Conservation (phyloP, 2,113 vertebrate species). For the Eira barbara region DNA sequence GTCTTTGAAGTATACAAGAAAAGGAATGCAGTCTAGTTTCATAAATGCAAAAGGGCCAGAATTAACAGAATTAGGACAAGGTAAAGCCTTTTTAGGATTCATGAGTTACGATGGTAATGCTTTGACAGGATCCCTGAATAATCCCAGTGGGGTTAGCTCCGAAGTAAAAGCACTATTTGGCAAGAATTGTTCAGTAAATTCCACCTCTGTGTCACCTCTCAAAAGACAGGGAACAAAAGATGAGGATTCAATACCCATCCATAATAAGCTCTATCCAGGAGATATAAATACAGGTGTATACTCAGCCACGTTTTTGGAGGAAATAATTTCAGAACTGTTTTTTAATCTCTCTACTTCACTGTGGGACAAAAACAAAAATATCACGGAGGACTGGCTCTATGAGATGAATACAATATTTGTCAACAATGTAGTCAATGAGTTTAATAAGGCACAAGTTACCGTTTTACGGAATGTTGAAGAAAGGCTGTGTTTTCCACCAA, state of each 20-base stretch:
- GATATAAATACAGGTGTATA: slow-evolving; percentile 22
- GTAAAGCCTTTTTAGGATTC: background rate
- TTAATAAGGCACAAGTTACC: slow-evolving; percentile 46
- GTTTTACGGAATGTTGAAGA: slow-evolving; percentile 67
- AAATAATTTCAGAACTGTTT: slow-evolving; percentile 70
- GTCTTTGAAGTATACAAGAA: background rate
- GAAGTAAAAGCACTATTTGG: slow-evolving; percentile 6
- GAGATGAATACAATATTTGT: slow-evolving; percentile 59
- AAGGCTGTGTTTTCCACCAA: slow-evolving; percentile 61
- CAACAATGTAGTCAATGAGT: slow-evolving; percentile 52
- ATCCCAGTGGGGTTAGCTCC: background rate
- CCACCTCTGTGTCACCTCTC: background rate
- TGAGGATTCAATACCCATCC: background rate
- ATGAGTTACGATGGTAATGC: background rate
- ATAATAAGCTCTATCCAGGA: background rate
- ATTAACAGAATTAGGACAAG: background rate
- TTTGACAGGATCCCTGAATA: background rate
- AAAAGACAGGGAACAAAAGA: background rate
- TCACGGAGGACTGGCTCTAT: slow-evolving; percentile 15
- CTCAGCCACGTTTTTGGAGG: slow-evolving; percentile 74
- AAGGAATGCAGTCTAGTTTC: background rate
- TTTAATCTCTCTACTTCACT: slow-evolving; percentile 59
- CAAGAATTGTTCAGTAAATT: background rate
- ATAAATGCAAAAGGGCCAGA: background rate
- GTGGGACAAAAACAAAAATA: background rate